phyloP scores from a whole-genome alignment of 2,888 invertebrate species.

The Dynastes tityus region DNA sequence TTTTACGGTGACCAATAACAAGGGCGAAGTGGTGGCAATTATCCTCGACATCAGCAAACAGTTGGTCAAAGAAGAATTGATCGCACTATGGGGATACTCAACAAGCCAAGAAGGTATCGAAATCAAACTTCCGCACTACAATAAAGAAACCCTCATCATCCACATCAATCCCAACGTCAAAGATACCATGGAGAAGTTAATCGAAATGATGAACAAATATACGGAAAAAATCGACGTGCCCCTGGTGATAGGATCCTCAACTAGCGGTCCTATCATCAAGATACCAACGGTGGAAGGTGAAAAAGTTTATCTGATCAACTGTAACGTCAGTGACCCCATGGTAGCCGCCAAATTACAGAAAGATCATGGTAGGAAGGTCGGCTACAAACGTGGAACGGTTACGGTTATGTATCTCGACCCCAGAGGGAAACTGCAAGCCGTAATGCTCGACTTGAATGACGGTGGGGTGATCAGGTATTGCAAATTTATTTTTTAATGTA shows the following conservation, averaged over 20 bases:
- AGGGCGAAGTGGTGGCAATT: not conserved
- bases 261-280: not conserved
- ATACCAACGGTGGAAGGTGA: not conserved
- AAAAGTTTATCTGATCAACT: conserved; percentile 8
- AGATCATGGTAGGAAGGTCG: not conserved
- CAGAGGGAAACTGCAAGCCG: not conserved
- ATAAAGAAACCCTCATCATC: no score
- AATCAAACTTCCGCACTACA: no score
- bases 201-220: not conserved
- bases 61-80: no score
- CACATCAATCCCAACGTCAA: no score
- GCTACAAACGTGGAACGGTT: not conserved
- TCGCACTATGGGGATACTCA: no score
- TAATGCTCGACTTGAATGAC: conserved; percentile 18
- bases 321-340: conserved; percentile 16
- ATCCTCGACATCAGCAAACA: no score
- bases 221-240: not conserved
- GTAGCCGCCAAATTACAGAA: not conserved
- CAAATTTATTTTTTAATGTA: not conserved
- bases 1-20: not conserved
- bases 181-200: no score
- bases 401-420: not conserved
- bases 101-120: no score
- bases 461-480: no score
- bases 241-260: not conserved